A percentile compares a stretch with the other conserved stretches of the same genome.
Conservation (phyloP, 2,888 invertebrate genomes). For the Suillia variegata region DNA sequence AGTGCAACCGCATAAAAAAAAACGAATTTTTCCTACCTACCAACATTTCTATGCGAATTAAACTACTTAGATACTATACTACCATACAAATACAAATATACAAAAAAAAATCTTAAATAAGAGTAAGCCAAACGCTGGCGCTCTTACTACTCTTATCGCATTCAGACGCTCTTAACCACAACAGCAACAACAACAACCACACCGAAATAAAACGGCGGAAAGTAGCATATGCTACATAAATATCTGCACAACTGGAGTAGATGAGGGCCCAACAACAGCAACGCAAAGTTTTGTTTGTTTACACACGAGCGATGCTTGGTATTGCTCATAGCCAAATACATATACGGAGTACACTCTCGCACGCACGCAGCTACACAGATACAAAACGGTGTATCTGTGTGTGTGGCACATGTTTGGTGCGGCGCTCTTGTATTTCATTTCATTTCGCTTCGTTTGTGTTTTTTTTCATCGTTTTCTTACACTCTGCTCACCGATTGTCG, state of each 20-base stretch:
- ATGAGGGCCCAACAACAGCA: background rate
- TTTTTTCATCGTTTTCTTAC: background rate
- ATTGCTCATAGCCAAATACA: background rate
- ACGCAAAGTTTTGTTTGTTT: background rate
- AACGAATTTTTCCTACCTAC: too few species aligned
- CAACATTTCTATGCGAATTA: too few species aligned
- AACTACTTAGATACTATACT: too few species aligned
- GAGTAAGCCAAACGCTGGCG: too few species aligned
- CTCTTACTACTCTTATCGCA: too few species aligned
- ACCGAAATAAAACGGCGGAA: too few species aligned
- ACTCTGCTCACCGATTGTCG: slow-evolving; percentile 1
- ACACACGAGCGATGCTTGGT: background rate
- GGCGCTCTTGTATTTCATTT: slow-evolving; percentile 11
- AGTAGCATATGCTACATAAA: too few species aligned
- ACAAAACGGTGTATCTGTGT: background rate
- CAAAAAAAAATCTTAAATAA: background rate
- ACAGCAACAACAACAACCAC: too few species aligned
- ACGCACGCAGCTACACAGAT: too few species aligned
- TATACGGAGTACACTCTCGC: too few species aligned
- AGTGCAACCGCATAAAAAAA: slow-evolving; percentile 3
- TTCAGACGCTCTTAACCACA: too few species aligned
- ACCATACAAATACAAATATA: background rate
- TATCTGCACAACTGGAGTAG: background rate
- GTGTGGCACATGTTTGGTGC: background rate
- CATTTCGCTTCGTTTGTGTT: slow-evolving; percentile 20